These are phyloP conservation scores for Atlantisia rogersi DNA, from an alignment of 2,113 vertebrate species.

Conservation along the genomic window DNA sequence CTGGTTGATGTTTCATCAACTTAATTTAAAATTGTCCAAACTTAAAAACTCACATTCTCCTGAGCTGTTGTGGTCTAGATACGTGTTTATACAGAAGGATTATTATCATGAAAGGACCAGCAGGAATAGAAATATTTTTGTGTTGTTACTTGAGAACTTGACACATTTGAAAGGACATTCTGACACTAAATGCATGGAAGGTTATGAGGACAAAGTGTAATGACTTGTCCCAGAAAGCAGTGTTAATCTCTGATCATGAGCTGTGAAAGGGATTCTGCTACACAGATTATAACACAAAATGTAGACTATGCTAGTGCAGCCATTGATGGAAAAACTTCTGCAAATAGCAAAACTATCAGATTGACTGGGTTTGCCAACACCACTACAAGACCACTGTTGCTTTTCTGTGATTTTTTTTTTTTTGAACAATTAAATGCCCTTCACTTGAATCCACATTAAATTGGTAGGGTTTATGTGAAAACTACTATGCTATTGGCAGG, in stretches of 20 bases:
- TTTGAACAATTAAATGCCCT: neutral
- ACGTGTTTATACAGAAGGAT: neutral
- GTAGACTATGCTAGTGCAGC: neutral
- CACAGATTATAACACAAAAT: neutral
- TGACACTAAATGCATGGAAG: accelerated
- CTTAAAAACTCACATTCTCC: neutral
- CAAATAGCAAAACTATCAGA: neutral
- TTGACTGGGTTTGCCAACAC: neutral
- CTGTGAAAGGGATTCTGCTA: neutral
- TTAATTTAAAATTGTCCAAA: neutral
- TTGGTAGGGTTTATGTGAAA: neutral
- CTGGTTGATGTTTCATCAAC: neutral
- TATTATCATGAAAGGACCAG: neutral
- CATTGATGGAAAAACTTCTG: neutral
- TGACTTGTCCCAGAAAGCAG: neutral
- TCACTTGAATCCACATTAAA: accelerated
- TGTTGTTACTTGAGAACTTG: neutral
- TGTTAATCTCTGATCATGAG: neutral
- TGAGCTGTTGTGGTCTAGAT: neutral
- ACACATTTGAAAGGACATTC: neutral
- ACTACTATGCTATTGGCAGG: neutral
- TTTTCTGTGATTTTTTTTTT: neutral
- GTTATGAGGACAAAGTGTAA: neutral
- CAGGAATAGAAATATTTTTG: neutral
- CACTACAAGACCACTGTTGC: neutral